phyloP scores from a whole-genome alignment of 2,797 vertebrate genomes.

The Trematomus bernacchii region DNA sequence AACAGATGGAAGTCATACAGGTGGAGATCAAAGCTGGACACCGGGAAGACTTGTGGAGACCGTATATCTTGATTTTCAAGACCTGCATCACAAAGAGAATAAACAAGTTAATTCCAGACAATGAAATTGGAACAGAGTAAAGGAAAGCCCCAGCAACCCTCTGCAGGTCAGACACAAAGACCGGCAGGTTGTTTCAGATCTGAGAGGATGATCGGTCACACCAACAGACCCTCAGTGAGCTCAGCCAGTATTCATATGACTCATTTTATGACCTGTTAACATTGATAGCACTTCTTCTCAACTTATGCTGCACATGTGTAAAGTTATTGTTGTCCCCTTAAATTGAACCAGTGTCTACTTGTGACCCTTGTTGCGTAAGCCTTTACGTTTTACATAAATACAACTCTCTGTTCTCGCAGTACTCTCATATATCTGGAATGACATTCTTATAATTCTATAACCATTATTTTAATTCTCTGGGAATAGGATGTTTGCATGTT shows the following conservation, averaged over 20 bases:
- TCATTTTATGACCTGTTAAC: not conserved
- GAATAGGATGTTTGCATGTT: no score
- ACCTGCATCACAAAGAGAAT: not conserved
- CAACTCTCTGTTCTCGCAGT: no score
- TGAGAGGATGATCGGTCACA: not conserved
- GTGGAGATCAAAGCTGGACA: slow-evolving; percentile 67
- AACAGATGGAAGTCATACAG: slow-evolving; percentile 72
- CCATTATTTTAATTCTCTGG: no score
- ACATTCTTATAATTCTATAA: no score
- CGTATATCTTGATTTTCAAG: slow-evolving; percentile 47
- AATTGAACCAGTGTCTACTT: no score
- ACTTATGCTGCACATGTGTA: no score
- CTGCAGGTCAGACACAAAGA: not conserved
- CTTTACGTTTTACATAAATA: not conserved
- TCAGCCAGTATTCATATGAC: not conserved
- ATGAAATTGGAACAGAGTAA: not conserved
- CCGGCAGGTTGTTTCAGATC: not conserved
- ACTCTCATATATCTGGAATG: no score
- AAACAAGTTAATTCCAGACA: not conserved
- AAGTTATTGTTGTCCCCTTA: no score
- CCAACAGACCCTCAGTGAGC: not conserved
- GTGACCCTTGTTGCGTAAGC: no score
- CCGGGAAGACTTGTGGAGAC: slow-evolving; percentile 78
- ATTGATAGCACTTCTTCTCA: not conserved
- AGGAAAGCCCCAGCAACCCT: not conserved